Percentiles rank a stretch among this genome's conserved stretches.
These are phyloP conservation scores for Osmoderma eremita DNA, from an alignment of 2,888 invertebrate species.

Conservation along the genomic window DNA sequence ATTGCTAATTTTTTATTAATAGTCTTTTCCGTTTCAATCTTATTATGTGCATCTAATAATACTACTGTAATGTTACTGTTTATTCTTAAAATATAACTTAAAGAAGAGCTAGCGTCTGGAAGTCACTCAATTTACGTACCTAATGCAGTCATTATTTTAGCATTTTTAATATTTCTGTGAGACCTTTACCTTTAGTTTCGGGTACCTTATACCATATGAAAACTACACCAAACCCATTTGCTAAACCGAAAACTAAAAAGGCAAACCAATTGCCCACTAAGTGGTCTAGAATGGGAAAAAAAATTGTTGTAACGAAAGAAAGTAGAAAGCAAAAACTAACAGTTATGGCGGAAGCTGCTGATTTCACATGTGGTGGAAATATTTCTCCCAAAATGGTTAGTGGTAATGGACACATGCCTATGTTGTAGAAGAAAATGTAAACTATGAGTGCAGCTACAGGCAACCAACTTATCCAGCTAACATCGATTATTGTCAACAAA, in stretches of 20 bases:
- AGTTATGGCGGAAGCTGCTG: conserved; percentile 76
- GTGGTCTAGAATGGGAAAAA: conserved; percentile 68
- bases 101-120: too few relatives aligned
- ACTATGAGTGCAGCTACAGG: conserved; percentile 76
- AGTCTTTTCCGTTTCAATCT: too few relatives aligned
- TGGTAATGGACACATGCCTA: conserved; percentile 78
- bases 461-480: conserved; percentile 64
- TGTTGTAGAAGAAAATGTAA: conserved; percentile 78
- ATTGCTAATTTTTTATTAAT: too few relatives aligned
- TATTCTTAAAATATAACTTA: too few relatives aligned
- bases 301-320: conserved; percentile 80
- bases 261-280: conserved; percentile 71
- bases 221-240: conserved; percentile 71
- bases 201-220: conserved; percentile 66
- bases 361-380: conserved; percentile 80
- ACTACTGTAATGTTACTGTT: too few relatives aligned
- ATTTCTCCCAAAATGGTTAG: conserved; percentile 85
- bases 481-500: conserved; percentile 64
- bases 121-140: not conserved
- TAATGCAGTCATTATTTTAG: conserved; percentile 11
- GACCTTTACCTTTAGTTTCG: conserved; percentile 45
- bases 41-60: too few relatives aligned
- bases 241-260: conserved; percentile 76
- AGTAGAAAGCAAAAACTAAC: conserved; percentile 79
- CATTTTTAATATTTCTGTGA: conserved; percentile 37